phyloP scores from a whole-genome alignment of 2,888 invertebrate genomes.

The Platycnemis pennipes region DNA sequence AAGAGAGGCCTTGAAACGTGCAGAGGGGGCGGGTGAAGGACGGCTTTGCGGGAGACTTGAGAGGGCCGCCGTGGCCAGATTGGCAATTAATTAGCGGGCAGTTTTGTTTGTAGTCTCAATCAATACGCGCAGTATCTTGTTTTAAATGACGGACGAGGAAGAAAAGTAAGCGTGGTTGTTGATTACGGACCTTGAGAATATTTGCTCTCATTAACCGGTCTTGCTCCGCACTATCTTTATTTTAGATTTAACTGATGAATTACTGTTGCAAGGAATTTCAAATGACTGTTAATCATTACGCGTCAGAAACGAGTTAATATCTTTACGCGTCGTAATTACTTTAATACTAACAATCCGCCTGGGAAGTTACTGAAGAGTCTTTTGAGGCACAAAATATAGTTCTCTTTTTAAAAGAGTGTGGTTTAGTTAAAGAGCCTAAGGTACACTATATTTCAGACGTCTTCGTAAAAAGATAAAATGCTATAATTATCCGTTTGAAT shows the following conservation, averaged over 20 bases:
- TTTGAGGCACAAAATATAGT: no score
- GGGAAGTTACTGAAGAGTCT: no score
- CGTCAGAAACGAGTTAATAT: neutral
- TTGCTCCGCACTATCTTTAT: neutral
- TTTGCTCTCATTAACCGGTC: neutral
- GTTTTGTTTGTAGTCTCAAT: conserved; percentile 32
- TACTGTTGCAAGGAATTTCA: neutral
- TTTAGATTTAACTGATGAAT: neutral
- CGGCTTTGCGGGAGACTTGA: neutral
- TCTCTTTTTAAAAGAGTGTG: no score
- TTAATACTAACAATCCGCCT: no score
- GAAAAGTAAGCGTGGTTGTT: neutral
- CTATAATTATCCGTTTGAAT: no score
- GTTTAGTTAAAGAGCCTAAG: no score
- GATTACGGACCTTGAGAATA: neutral
- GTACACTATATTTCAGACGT: no score
- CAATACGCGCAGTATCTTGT: neutral
- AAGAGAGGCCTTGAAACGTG: conserved; percentile 49
- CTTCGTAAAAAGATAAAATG: no score
- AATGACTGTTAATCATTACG: neutral
- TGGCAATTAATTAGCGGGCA: conserved; percentile 28
- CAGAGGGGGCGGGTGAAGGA: neutral
- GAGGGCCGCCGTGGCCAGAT: conserved; percentile 10
- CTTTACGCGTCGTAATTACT: no score
- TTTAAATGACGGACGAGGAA: neutral